A percentile compares a stretch with the other conserved stretches of the same genome.
Evolutionary conservation across 2,113 vertebrate species (phyloP).

Genomic region (Ifrita kowaldi): DNA sequence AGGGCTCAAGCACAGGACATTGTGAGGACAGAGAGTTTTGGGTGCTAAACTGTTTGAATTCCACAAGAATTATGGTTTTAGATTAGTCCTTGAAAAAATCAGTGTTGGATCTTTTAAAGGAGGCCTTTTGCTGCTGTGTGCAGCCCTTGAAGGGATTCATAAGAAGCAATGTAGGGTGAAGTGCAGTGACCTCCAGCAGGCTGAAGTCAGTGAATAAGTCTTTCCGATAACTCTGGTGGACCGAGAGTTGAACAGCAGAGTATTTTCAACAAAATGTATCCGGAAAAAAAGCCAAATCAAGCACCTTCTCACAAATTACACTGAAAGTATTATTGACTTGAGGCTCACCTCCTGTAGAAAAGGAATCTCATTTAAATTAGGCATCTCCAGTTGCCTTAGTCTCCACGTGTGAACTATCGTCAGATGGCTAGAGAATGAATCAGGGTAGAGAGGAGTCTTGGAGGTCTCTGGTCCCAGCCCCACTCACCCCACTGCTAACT

Average conservation of each 20-base stretch:
- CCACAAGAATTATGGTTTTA: background rate
- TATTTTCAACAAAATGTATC: background rate
- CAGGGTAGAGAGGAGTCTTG: background rate
- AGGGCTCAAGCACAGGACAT: background rate
- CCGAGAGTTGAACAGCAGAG: background rate
- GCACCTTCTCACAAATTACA: background rate
- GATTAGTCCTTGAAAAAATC: background rate
- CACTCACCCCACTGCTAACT: background rate
- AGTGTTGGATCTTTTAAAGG: background rate
- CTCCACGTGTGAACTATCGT: rapidly evolving
- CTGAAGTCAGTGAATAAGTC: background rate
- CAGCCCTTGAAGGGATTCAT: background rate
- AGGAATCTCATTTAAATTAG: background rate
- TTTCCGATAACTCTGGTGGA: background rate
- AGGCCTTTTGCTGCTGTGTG: background rate
- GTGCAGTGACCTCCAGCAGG: background rate
- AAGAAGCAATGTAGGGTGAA: background rate
- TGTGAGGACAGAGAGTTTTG: background rate
- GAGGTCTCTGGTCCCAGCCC: background rate
- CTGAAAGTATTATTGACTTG: background rate
- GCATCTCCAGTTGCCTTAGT: background rate
- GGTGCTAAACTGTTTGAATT: background rate
- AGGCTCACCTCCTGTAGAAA: background rate
- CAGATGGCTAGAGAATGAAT: background rate
- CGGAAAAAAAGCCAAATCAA: background rate